These are phyloP conservation scores for Otis tarda DNA, from an alignment of 2,113 vertebrate species.

Conservation along the genomic window DNA sequence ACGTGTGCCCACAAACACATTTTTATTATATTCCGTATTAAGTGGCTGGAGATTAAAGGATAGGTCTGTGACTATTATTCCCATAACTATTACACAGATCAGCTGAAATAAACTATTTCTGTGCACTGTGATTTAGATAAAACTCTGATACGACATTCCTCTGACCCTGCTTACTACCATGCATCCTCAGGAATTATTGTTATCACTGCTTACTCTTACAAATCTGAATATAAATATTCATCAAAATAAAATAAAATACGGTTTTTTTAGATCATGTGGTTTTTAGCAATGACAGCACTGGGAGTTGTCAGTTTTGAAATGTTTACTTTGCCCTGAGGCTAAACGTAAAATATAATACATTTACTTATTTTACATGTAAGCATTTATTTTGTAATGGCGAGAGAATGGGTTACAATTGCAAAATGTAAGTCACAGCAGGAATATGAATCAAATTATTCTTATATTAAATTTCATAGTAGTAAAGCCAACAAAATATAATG, in stretches of 20 bases:
- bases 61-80: neutral
- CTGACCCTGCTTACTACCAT: neutral
- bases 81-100: neutral
- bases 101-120: neutral
- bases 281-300: neutral
- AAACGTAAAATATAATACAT: neutral
- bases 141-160: neutral
- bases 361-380: neutral
- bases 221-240: conserved; percentile 13
- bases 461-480: neutral
- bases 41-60: neutral
- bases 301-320: neutral
- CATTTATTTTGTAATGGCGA: neutral
- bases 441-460: neutral
- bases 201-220: neutral
- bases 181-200: conserved; percentile 1
- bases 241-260: conserved; percentile 2
- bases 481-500: neutral
- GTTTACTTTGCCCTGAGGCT: conserved; percentile 11
- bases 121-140: neutral
- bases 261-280: neutral
- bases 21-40: neutral
- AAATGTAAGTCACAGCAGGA: neutral
- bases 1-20: rapidly evolving
- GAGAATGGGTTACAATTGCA: neutral